These are phyloP conservation scores for Furcifer pardalis DNA, from an alignment of 2,797 vertebrate species.

Conservation along the genomic window DNA sequence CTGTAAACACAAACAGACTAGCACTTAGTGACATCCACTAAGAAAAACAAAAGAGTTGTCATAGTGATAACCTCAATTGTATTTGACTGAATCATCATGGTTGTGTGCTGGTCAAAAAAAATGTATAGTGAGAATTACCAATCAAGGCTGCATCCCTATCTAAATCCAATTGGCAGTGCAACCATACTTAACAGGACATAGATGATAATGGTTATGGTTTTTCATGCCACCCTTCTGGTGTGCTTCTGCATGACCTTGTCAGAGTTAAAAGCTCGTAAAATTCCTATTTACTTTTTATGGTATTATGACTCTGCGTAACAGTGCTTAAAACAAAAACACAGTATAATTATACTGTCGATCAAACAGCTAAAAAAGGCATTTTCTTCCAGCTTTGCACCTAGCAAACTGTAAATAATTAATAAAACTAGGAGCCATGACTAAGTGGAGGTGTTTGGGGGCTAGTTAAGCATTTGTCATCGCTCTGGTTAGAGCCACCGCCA, in stretches of 20 bases:
- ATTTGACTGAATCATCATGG: neutral
- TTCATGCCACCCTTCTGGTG: slow-evolving; percentile 69
- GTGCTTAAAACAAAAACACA: slow-evolving; percentile 79
- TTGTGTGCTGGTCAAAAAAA: neutral
- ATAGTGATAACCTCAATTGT: neutral
- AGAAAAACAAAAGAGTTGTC: too few species aligned
- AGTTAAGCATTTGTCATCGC: slow-evolving; percentile 75
- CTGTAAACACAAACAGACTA: too few species aligned
- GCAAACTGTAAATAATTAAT: slow-evolving; percentile 81
- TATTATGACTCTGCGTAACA: slow-evolving; percentile 77
- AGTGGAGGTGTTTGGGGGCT: slow-evolving; percentile 74
- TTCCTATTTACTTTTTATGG: slow-evolving; percentile 77
- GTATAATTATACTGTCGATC: slow-evolving; percentile 81
- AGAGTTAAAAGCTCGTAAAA: slow-evolving; percentile 81
- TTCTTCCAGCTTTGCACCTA: slow-evolving; percentile 76
- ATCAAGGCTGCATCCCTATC: slow-evolving; percentile 23
- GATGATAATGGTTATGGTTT: slow-evolving; percentile 68
- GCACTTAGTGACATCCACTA: too few species aligned
- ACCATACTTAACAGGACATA: slow-evolving; percentile 57
- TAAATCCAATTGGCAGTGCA: slow-evolving; percentile 50
- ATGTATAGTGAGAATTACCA: neutral
- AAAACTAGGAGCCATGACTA: slow-evolving; percentile 78
- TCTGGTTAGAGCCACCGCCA: slow-evolving; percentile 57
- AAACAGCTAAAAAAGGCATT: slow-evolving; percentile 76
- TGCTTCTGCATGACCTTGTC: slow-evolving; percentile 77